A percentile compares a stretch with the other conserved stretches of the same genome.
Conservation (phyloP, 1,140 invertebrate genomes). For the Monomorium pharaonis region DNA sequence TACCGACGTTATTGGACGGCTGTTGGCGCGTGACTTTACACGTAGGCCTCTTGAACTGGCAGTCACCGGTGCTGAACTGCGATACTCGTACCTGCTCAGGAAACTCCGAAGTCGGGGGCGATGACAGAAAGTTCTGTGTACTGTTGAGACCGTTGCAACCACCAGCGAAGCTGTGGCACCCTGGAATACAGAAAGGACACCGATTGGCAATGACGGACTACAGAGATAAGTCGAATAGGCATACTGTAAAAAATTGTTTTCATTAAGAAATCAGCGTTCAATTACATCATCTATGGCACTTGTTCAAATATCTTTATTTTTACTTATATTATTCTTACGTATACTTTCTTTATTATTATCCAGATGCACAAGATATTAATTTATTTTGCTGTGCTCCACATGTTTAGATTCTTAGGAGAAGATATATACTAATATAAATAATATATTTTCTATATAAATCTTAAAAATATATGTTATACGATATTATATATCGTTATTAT, state of each 20-base stretch:
- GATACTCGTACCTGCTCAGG: slow-evolving; percentile 77
- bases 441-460: background rate
- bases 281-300: background rate
- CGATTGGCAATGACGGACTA: background rate
- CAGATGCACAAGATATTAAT: too few relatives aligned
- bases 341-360: slow-evolving; percentile 4
- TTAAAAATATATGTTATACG: background rate
- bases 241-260: background rate
- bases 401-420: background rate
- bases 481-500: background rate
- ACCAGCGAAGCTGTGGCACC: slow-evolving; percentile 84
- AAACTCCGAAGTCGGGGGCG: slow-evolving; percentile 77
- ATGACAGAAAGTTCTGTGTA: slow-evolving; percentile 81
- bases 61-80: slow-evolving; percentile 65
- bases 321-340: too few relatives aligned
- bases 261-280: background rate
- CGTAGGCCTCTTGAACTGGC: background rate
- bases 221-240: background rate
- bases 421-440: background rate
- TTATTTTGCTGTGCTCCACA: too few relatives aligned
- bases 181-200: slow-evolving; percentile 73
- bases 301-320: background rate
- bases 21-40: background rate
- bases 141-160: slow-evolving; percentile 83
- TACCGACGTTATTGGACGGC: background rate